phyloP scores from a whole-genome alignment of 2,113 vertebrate genomes.

The Myrmophylax atrothorax region DNA sequence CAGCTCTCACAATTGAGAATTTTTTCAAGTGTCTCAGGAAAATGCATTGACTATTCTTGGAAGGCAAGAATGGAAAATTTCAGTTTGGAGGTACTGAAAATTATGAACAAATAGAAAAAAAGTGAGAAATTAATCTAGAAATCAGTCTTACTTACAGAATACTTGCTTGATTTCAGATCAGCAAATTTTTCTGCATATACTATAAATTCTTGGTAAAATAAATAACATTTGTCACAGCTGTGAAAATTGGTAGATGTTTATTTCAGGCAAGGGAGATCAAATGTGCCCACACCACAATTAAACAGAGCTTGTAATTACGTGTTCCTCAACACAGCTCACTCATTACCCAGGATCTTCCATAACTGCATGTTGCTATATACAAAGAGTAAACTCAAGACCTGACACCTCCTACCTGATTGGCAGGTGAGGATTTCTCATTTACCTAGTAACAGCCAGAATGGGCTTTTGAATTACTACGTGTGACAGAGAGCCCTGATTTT shows the following conservation, averaged over 20 bases:
- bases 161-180: not conserved
- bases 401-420: not conserved
- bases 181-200: not conserved
- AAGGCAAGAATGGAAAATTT: not conserved
- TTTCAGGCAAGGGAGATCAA: constrained; percentile 20
- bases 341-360: not conserved
- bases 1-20: not conserved
- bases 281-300: not conserved
- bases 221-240: not conserved
- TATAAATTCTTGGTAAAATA: not conserved
- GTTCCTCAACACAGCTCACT: not conserved
- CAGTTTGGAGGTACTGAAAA: not conserved
- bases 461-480: not conserved
- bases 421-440: not conserved
- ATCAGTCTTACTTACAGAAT: not conserved
- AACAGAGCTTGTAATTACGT: not conserved
- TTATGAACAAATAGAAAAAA: not conserved
- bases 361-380: not conserved
- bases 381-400: not conserved
- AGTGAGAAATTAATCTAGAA: not conserved
- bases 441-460: not conserved
- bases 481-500: not conserved
- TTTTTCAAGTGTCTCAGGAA: not conserved
- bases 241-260: not conserved
- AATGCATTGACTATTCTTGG: not conserved